Conservation (phyloP, 2,797 vertebrate genomes). For the Acanthis flammea region DNA sequence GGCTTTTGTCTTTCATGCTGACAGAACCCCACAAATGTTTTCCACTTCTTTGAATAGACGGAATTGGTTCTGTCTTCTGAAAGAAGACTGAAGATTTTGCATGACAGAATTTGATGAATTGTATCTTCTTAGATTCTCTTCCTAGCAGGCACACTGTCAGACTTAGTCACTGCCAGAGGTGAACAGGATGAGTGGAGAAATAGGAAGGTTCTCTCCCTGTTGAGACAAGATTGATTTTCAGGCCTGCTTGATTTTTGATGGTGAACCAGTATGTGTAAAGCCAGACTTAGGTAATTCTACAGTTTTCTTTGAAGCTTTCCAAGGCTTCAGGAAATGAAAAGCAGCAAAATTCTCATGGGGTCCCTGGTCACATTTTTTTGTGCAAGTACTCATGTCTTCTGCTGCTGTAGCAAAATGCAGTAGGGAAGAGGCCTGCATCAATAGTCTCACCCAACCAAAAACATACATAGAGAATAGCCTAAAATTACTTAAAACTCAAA, state of each 20-base stretch:
- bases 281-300: neutral
- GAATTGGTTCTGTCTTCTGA: constrained; percentile 47
- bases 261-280: neutral
- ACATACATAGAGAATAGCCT: neutral
- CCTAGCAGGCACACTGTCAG: constrained; percentile 47
- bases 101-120: constrained; percentile 31
- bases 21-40: constrained; percentile 34
- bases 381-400: neutral
- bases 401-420: neutral
- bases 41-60: constrained; percentile 36
- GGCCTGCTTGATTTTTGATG: neutral
- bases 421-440: neutral
- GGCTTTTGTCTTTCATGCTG: neutral
- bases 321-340: neutral
- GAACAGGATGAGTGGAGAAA: neutral
- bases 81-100: constrained; percentile 52
- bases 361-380: neutral
- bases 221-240: constrained; percentile 21
- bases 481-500: neutral
- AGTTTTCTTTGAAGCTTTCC: neutral
- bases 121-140: constrained; percentile 41
- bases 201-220: neutral
- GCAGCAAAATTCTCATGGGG: neutral
- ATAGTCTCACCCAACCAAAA: neutral
- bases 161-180: neutral